phyloP scores from a whole-genome alignment of 2,797 vertebrate species.

The Hylomyscus alleni region DNA sequence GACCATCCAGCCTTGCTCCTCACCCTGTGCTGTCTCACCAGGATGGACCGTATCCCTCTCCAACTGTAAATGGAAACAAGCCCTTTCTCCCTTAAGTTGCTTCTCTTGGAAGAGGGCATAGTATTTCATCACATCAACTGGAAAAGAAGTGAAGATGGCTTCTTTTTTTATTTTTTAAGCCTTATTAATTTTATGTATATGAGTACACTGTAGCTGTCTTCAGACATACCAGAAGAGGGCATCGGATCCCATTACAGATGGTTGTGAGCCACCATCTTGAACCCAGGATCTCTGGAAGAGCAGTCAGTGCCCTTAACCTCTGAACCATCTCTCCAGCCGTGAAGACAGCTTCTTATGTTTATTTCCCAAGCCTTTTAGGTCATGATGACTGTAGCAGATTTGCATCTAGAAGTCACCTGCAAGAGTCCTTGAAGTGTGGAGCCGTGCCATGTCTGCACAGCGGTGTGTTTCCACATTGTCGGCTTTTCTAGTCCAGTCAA shows the following conservation, averaged over 20 bases:
- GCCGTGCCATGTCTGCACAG: background rate
- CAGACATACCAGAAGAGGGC: background rate
- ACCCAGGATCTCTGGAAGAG: background rate
- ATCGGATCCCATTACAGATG: background rate
- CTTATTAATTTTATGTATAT: background rate
- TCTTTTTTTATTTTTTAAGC: background rate
- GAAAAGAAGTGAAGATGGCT: background rate
- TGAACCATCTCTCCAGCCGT: background rate
- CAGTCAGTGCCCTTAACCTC: too few species aligned
- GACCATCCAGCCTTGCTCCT: background rate
- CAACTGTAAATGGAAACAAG: background rate
- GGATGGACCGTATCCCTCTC: background rate
- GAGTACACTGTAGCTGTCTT: background rate
- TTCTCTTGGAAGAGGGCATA: background rate
- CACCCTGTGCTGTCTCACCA: background rate
- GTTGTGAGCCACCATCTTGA: background rate
- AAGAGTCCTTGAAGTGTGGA: background rate
- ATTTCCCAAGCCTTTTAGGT: background rate
- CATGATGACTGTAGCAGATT: background rate
- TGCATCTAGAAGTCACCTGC: background rate
- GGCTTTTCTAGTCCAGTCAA: background rate
- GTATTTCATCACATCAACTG: background rate
- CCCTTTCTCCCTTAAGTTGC: background rate
- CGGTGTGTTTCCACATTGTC: background rate
- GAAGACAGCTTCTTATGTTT: background rate